Conservation (phyloP, 1,140 invertebrate species). For the Drosophila tristis region DNA sequence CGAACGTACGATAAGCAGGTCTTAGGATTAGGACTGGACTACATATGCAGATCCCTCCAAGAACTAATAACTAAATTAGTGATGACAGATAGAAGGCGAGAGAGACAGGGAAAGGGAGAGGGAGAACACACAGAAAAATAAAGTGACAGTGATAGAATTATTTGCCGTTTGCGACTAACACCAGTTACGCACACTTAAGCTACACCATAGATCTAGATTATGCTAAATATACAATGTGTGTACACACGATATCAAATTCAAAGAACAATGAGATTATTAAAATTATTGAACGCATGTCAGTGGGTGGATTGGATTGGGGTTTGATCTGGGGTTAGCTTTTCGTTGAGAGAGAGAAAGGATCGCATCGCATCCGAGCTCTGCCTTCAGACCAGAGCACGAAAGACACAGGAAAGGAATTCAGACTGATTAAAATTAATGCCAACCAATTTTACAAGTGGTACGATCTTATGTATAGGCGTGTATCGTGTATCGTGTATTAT, state of each 20-base stretch:
- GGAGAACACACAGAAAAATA: constrained; percentile 13
- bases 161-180: constrained; percentile 80
- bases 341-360: not conserved
- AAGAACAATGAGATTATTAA: constrained; percentile 50
- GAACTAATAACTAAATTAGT: constrained; percentile 66
- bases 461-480: constrained; percentile 48
- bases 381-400: constrained; percentile 1
- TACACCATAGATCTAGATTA: constrained; percentile 38
- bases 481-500: constrained; percentile 34
- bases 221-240: constrained; percentile 24
- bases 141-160: constrained; percentile 34
- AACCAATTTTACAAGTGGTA: constrained; percentile 67
- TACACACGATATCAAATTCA: constrained; percentile 28
- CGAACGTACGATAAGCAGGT: constrained; percentile 44
- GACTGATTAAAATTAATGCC: constrained; percentile 56
- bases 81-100: constrained; percentile 50
- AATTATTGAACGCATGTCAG: no score
- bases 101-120: not conserved
- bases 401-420: constrained; percentile 69
- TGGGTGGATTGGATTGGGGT: not conserved
- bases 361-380: not conserved
- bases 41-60: constrained; percentile 3
- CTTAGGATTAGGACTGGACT: constrained; percentile 24
- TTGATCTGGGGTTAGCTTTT: not conserved
- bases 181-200: constrained; percentile 81